Evolutionary conservation across 2,888 invertebrate species (phyloP).

Genomic region (Ctena decussata): DNA sequence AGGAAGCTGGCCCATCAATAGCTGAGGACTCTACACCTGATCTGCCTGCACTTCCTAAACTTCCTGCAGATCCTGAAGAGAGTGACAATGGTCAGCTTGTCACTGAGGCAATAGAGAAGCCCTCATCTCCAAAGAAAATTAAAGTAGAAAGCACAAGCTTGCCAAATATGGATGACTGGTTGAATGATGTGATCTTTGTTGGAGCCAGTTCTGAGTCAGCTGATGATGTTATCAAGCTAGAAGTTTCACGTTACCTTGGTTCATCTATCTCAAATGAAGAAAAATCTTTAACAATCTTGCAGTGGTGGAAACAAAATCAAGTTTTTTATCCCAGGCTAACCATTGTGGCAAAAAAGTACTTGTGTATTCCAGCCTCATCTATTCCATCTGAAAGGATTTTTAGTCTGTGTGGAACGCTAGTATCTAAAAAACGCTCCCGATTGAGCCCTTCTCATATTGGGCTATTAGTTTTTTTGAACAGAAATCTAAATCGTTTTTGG

Average conservation of each 20-base stretch:
- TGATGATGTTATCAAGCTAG: neutral
- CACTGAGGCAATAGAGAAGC: neutral
- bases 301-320: conserved; percentile 45
- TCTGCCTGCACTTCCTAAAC: neutral
- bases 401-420: conserved; percentile 22
- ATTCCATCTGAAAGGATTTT: conserved; percentile 36
- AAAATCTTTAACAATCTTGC: neutral
- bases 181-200: neutral
- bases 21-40: no score
- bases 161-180: conserved; percentile 3
- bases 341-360: conserved; percentile 27
- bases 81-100: neutral
- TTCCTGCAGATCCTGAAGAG: neutral
- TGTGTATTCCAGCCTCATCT: conserved; percentile 35
- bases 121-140: neutral
- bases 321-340: conserved; percentile 19
- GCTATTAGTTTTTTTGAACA: no score
- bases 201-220: neutral
- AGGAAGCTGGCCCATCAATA: no score
- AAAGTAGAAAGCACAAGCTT: no score
- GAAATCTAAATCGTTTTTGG: no score
- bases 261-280: neutral
- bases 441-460: no score
- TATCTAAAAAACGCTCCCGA: conserved; percentile 27
- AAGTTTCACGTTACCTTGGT: neutral